Conservation (phyloP, 2,888 invertebrate species). For the Argyresthia albistria region DNA sequence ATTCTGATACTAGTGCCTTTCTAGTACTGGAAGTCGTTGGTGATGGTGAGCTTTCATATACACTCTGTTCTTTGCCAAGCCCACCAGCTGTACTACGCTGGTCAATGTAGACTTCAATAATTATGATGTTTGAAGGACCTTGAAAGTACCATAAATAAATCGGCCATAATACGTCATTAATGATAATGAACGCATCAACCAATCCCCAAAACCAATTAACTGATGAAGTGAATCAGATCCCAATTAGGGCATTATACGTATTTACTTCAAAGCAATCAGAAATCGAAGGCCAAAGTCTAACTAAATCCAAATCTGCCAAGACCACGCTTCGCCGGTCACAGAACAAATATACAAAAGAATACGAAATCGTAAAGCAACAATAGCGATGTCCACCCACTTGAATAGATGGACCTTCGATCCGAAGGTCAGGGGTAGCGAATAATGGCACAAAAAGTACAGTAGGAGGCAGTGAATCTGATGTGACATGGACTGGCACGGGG, state of each 20-base stretch:
- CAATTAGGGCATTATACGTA: not conserved
- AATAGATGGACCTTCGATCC: conserved; percentile 9
- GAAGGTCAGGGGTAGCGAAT: conserved; percentile 17
- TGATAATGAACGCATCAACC: too few species aligned
- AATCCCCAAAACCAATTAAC: too few species aligned
- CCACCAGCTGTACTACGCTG: too few species aligned
- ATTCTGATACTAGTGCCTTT: too few species aligned
- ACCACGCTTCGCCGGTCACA: not conserved
- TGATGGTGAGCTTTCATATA: too few species aligned
- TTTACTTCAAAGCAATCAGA: not conserved
- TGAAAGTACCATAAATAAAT: too few species aligned
- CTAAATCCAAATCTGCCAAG: not conserved
- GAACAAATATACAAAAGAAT: not conserved
- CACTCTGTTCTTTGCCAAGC: too few species aligned
- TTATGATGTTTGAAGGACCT: too few species aligned
- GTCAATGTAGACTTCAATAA: too few species aligned
- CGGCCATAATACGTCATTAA: too few species aligned
- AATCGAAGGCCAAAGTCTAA: not conserved
- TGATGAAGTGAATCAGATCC: not conserved
- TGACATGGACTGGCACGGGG: not conserved
- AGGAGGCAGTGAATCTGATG: conserved; percentile 1
- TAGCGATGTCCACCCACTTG: conserved; percentile 11
- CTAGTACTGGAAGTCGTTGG: too few species aligned
- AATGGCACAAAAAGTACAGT: not conserved
- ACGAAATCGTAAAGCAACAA: conserved; percentile 1